phyloP scores from a whole-genome alignment of 2,797 vertebrate genomes.

The Margarornis squamiger region DNA sequence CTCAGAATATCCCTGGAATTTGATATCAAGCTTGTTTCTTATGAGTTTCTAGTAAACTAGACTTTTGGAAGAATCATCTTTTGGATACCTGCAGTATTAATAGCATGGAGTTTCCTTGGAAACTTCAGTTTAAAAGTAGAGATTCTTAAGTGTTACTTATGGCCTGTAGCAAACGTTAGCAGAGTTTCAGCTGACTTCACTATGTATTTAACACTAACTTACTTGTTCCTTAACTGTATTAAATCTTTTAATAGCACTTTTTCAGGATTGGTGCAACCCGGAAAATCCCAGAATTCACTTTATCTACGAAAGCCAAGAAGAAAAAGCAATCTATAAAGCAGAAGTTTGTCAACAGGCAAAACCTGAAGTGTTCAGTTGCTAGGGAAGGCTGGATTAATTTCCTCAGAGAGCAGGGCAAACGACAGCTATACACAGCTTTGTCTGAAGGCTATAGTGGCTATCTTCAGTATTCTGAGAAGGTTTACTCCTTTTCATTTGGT shows the following conservation, averaged over 20 bases:
- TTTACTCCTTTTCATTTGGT: not conserved
- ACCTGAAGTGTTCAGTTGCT: not conserved
- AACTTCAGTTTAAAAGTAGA: not conserved
- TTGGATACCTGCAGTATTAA: not conserved
- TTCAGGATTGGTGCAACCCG: conserved; percentile 43
- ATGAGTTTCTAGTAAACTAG: not conserved
- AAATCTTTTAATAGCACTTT: conserved; percentile 61
- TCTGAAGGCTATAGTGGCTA: not conserved
- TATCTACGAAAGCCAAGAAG: not conserved
- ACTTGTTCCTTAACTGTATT: not conserved
- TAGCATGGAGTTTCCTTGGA: not conserved
- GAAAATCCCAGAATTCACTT: conserved; percentile 63
- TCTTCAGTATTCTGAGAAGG: not conserved
- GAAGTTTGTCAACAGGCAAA: conserved; percentile 7
- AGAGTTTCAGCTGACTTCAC: conserved; percentile 14
- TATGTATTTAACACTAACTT: not conserved
- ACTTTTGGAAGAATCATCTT: not conserved
- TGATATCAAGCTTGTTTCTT: not conserved
- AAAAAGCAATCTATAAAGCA: not conserved
- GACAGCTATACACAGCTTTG: not conserved
- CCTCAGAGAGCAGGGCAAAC: not conserved
- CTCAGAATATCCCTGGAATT: not conserved
- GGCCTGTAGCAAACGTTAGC: not conserved
- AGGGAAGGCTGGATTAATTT: not conserved
- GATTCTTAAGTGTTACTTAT: not conserved